phyloP scores from a whole-genome alignment of 2,113 vertebrate species.

The Pterocles orientalis region DNA sequence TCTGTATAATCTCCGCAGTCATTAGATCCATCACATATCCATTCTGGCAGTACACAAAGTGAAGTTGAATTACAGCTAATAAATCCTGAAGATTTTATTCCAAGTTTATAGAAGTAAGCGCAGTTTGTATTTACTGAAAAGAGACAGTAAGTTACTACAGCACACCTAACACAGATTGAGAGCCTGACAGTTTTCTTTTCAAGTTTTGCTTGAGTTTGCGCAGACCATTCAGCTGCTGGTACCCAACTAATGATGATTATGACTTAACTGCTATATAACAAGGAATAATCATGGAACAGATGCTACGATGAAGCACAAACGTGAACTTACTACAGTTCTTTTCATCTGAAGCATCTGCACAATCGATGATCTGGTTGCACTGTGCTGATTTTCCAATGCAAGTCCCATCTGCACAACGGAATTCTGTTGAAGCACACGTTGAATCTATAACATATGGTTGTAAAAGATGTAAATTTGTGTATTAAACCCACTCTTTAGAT shows the following conservation, averaged over 20 bases:
- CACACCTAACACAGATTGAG: neutral
- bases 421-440: constrained; percentile 86
- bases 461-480: neutral
- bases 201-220: neutral
- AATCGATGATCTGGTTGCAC: constrained; percentile 97
- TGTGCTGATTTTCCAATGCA: constrained; percentile 87
- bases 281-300: constrained; percentile 40
- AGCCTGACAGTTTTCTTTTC: neutral
- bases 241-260: neutral
- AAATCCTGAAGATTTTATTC: constrained; percentile 90
- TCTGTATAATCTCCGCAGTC: constrained; percentile 97
- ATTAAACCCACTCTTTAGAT: neutral
- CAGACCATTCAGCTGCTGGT: neutral
- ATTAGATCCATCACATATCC: constrained; percentile 97
- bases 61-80: constrained; percentile 96
- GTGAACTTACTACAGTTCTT: constrained; percentile 90
- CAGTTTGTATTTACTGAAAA: constrained; percentile 89
- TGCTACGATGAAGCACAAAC: neutral
- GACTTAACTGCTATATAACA: neutral
- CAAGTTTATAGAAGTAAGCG: constrained; percentile 92
- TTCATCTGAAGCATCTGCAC: constrained; percentile 94
- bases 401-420: constrained; percentile 87
- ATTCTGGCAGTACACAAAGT: constrained; percentile 91
- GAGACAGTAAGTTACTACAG: constrained; percentile 1
- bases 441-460: constrained; percentile 74